These are phyloP conservation scores for Brassicogethes aeneus DNA, from an alignment of 2,888 invertebrate genomes.

Conservation along the genomic window DNA sequence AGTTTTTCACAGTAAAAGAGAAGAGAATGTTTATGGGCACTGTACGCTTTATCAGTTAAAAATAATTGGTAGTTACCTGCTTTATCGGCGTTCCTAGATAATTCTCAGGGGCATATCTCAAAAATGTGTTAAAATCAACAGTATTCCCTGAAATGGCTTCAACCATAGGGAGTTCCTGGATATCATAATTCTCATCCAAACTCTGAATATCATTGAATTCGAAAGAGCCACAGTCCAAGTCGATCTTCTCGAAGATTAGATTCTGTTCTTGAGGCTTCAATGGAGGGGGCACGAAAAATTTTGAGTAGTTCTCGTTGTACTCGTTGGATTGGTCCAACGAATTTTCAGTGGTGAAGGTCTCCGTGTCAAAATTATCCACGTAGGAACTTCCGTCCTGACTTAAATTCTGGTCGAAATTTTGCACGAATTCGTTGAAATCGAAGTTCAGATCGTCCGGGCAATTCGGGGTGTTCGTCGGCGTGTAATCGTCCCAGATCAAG, in stretches of 20 bases:
- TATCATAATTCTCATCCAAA: slow-evolving; percentile 10
- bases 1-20: too few species aligned
- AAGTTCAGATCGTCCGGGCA: slow-evolving; percentile 23
- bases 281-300: slow-evolving; percentile 27
- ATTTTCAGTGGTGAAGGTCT: slow-evolving; percentile 22
- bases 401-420: slow-evolving; percentile 30
- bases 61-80: not conserved
- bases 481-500: slow-evolving; percentile 20
- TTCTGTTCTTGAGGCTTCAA: slow-evolving; percentile 4
- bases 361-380: slow-evolving; percentile 19
- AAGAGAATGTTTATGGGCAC: too few species aligned
- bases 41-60: too few species aligned
- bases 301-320: slow-evolving; percentile 14
- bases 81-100: slow-evolving; percentile 16
- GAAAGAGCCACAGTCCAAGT: slow-evolving; percentile 27
- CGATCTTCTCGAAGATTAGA: slow-evolving; percentile 23
- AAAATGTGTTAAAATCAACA: slow-evolving; percentile 32
- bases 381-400: slow-evolving; percentile 9
- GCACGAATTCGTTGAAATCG: slow-evolving; percentile 34
- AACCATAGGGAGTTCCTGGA: slow-evolving; percentile 25
- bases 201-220: slow-evolving; percentile 24
- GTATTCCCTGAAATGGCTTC: slow-evolving; percentile 29
- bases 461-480: slow-evolving; percentile 14
- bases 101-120: slow-evolving; percentile 25
- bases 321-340: slow-evolving; percentile 12